Evolutionary conservation across 2,113 vertebrate species (phyloP).

Genomic region (Neopipo cinnamomea): DNA sequence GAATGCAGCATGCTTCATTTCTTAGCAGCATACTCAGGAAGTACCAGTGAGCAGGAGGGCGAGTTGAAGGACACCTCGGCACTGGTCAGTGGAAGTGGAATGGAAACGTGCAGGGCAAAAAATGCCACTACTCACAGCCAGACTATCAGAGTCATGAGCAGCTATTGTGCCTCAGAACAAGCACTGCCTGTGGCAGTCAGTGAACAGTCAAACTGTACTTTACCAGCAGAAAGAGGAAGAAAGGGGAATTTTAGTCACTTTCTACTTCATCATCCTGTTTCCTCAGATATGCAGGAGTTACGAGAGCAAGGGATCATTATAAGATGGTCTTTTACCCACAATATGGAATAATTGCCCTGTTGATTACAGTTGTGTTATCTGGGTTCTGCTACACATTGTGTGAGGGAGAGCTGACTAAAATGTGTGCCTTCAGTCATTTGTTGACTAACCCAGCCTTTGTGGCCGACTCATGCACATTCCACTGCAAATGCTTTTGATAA

Average conservation of each 20-base stretch:
- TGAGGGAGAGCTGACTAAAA: background rate
- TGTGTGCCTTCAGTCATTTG: background rate
- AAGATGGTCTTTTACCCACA: background rate
- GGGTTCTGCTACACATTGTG: background rate
- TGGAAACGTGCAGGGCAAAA: background rate
- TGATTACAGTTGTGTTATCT: background rate
- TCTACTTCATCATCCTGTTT: background rate
- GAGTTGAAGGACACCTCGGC: background rate
- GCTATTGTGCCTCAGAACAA: background rate
- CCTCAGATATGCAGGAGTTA: background rate
- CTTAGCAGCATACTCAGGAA: background rate
- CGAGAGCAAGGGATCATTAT: background rate
- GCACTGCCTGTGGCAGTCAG: background rate
- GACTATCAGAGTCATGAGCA: background rate
- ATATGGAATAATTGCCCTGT: background rate
- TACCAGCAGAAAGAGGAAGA: background rate
- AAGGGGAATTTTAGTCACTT: background rate
- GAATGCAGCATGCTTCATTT: background rate
- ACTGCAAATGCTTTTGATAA: constrained; percentile 34
- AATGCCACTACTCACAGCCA: background rate
- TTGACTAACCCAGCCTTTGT: constrained; percentile 4
- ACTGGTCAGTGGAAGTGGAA: background rate
- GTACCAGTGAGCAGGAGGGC: background rate
- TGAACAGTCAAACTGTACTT: background rate
- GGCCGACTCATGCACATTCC: background rate